These are phyloP conservation scores for Aphrophora alni DNA, from an alignment of 2,888 invertebrate genomes.

Conservation along the genomic window DNA sequence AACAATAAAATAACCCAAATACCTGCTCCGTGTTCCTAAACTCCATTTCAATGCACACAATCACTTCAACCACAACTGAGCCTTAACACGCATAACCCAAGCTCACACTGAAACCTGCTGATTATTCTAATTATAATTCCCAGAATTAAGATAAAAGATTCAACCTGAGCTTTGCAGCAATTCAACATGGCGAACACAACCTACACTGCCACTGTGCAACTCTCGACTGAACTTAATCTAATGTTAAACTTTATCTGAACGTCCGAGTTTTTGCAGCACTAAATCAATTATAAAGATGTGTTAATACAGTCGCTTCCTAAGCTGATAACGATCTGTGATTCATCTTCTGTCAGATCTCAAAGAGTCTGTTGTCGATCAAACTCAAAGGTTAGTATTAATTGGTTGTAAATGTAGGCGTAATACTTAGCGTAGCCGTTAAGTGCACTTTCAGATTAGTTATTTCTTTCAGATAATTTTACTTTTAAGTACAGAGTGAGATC, in stretches of 20 bases:
- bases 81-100: no score
- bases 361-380: neutral
- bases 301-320: neutral
- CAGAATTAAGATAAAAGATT: neutral
- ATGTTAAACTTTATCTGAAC: neutral
- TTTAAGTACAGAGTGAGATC: no score
- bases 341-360: neutral
- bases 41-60: neutral
- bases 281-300: neutral
- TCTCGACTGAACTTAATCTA: neutral
- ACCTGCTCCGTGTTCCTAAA: neutral
- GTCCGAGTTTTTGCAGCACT: neutral
- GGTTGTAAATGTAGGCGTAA: no score
- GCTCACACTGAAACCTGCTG: neutral
- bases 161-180: neutral
- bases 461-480: no score
- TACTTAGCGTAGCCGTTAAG: no score
- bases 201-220: neutral
- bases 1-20: neutral
- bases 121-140: neutral
- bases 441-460: no score
- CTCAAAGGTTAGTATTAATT: no score
- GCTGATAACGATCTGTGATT: neutral
- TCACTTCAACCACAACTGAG: neutral
- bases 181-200: neutral